Evolutionary conservation across 1,140 invertebrate genomes (phyloP).

Genomic region (Micrasema longulum): DNA sequence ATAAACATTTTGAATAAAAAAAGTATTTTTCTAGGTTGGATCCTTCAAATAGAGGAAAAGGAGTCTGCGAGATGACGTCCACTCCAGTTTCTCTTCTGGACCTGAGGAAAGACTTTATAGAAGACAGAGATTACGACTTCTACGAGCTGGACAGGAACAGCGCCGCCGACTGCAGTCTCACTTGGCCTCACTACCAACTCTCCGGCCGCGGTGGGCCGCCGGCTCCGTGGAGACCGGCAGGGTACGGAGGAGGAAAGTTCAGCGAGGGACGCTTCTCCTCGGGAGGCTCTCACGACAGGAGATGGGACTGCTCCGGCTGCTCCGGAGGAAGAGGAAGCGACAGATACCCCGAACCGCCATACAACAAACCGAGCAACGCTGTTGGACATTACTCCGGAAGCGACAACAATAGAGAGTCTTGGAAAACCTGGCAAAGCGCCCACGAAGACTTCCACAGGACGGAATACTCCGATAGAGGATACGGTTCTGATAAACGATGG

Average conservation of each 20-base stretch:
- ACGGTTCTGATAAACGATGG: constrained; percentile 42
- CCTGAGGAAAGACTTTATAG: constrained; percentile 70
- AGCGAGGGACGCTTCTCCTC: constrained; percentile 4
- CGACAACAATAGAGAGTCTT: constrained; percentile 16
- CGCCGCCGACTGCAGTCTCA: constrained; percentile 55
- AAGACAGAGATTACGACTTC: constrained; percentile 81
- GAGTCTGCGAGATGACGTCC: constrained; percentile 80
- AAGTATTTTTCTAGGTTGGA: constrained; percentile 68
- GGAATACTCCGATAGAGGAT: constrained; percentile 13
- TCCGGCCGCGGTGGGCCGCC: not conserved
- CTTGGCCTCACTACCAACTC: constrained; percentile 59
- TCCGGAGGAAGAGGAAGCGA: constrained; percentile 5
- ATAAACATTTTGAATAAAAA: not conserved
- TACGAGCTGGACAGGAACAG: constrained; percentile 78
- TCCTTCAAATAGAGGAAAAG: constrained; percentile 71
- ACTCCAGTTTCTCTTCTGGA: constrained; percentile 76
- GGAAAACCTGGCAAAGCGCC: constrained; percentile 30
- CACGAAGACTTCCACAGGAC: constrained; percentile 22
- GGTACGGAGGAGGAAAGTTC: constrained; percentile 17
- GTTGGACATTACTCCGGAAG: constrained; percentile 24
- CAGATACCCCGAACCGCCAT: constrained; percentile 16
- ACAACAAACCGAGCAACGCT: constrained; percentile 29
- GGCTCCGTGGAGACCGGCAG: constrained; percentile 35
- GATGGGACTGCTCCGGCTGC: constrained; percentile 27
- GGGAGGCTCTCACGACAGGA: constrained; percentile 37